Evolutionary conservation across 1,140 invertebrate genomes (phyloP).

Genomic region (Aradophagus sp.): DNA sequence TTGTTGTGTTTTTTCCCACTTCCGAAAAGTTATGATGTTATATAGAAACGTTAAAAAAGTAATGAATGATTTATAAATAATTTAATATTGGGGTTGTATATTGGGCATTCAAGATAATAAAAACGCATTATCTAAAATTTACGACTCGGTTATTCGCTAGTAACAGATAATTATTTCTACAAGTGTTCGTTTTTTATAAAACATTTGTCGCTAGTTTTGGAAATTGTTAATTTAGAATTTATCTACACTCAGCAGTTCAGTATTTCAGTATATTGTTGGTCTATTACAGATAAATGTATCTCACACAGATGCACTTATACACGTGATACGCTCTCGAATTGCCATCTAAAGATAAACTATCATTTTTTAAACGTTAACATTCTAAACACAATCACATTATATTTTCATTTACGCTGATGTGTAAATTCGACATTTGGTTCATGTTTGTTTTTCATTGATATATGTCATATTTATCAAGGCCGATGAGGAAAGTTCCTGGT

Average conservation of each 20-base stretch:
- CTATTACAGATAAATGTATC: slow-evolving; percentile 31
- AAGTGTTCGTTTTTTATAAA: slow-evolving; percentile 24
- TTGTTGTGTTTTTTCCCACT: too few species aligned
- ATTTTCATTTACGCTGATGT: too few species aligned
- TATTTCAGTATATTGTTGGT: slow-evolving; percentile 21
- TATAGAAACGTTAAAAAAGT: slow-evolving; percentile 24
- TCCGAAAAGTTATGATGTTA: too few species aligned
- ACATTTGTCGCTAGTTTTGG: slow-evolving; percentile 12
- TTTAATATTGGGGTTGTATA: slow-evolving; percentile 30
- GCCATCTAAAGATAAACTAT: slow-evolving; percentile 21
- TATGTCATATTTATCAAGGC: too few species aligned
- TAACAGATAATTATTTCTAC: slow-evolving; percentile 32
- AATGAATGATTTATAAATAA: slow-evolving; percentile 47
- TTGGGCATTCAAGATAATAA: slow-evolving; percentile 17
- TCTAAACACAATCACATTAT: slow-evolving; percentile 7
- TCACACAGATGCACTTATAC: background rate
- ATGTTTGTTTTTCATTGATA: too few species aligned
- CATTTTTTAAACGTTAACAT: slow-evolving; percentile 20
- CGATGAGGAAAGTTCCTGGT: too few species aligned
- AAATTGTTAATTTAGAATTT: slow-evolving; percentile 6
- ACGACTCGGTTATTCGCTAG: slow-evolving; percentile 12
- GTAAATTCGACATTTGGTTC: too few species aligned
- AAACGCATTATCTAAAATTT: slow-evolving; percentile 36
- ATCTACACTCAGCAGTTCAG: background rate
- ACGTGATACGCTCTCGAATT: slow-evolving; percentile 1